Conservation (phyloP, 2,113 vertebrate genomes). For the Apteryx mantelli region DNA sequence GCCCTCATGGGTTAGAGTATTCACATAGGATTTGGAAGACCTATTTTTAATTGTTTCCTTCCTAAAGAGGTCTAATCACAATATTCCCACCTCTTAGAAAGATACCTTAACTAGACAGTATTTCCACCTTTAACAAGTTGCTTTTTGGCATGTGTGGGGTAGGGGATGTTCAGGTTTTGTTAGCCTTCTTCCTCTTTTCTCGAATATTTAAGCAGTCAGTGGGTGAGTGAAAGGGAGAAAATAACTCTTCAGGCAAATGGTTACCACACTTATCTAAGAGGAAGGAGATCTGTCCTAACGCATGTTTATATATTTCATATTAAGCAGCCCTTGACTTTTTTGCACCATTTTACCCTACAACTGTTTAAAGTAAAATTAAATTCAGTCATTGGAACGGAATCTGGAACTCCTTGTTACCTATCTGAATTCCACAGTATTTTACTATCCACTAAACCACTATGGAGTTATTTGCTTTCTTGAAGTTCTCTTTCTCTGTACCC, state of each 20-base stretch:
- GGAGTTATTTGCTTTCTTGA: not conserved
- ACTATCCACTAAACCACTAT: not conserved
- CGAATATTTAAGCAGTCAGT: not conserved
- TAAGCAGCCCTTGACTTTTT: not conserved
- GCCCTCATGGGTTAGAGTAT: not conserved
- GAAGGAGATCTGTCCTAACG: not conserved
- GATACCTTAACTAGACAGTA: not conserved
- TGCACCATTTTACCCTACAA: not conserved
- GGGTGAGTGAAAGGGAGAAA: not conserved
- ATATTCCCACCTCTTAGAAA: not conserved
- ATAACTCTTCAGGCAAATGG: not conserved
- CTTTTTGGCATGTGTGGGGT: not conserved
- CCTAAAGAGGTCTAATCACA: not conserved
- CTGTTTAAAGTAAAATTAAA: not conserved
- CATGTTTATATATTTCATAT: not conserved
- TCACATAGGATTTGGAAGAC: not conserved
- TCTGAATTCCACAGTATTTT: not conserved
- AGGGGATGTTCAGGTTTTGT: slow-evolving; percentile 17
- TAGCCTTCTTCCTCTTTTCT: slow-evolving; percentile 20
- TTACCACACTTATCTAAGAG: not conserved
- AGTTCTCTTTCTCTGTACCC: not conserved
- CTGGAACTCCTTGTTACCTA: not conserved
- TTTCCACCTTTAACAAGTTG: not conserved
- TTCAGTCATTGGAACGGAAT: not conserved
- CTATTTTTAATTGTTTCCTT: not conserved